Evolutionary conservation across 1,140 invertebrate species (phyloP).

Genomic region (Argopecten irradians): DNA sequence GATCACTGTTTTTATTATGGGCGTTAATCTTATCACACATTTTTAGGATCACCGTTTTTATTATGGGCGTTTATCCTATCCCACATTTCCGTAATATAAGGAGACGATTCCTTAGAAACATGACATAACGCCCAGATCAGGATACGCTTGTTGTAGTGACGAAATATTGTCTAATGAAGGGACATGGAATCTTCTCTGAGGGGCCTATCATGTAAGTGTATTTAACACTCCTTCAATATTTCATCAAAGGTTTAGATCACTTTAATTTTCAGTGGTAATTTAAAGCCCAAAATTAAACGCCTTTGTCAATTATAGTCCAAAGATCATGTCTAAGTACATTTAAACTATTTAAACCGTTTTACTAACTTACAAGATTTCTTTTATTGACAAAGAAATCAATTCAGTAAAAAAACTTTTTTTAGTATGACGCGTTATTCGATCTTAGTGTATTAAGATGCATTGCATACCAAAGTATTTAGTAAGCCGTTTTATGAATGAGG

Average conservation of each 20-base stretch:
- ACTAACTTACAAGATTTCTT: not conserved
- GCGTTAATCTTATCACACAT: too few species aligned
- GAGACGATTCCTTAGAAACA: not conserved
- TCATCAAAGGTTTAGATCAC: not conserved
- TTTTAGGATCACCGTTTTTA: too few species aligned
- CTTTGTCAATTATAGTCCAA: constrained; percentile 8
- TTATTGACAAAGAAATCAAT: not conserved
- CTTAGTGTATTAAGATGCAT: not conserved
- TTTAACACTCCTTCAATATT: not conserved
- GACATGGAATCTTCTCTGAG: not conserved
- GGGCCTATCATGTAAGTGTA: not conserved
- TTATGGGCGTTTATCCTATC: too few species aligned
- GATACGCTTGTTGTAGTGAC: not conserved
- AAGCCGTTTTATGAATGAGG: not conserved
- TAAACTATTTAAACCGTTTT: not conserved
- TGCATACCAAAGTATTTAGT: constrained; percentile 8
- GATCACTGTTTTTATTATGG: too few species aligned
- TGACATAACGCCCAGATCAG: not conserved
- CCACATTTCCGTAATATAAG: too few species aligned
- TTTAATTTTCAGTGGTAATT: constrained; percentile 18
- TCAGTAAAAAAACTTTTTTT: not conserved
- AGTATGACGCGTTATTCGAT: not conserved
- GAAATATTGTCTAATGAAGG: not conserved
- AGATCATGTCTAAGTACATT: not conserved
- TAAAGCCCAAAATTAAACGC: not conserved